Base-by-base conservation (phyloP, 2,113 vertebrate genomes). In the Gymnogyps californianus region DNA sequence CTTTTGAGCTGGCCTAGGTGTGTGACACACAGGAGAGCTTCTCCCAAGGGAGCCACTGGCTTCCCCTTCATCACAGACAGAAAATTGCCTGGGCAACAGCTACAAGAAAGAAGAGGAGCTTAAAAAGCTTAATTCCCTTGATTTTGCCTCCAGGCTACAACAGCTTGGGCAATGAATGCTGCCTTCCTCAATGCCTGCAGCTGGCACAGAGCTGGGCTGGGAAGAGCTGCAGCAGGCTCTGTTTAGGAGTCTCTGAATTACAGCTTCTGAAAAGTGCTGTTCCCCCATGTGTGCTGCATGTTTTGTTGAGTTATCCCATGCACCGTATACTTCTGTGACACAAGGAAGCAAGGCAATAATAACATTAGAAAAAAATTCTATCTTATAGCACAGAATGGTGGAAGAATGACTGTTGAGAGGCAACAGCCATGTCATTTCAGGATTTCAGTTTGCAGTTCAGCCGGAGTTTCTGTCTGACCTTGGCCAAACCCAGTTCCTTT, bases 141-240 rank as follows among this genome's bases (percentile, higher is more conserved):
- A 36, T 93, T 97, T 93, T 85, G 52, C 90, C 70, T 92, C 32
- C 0, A 22, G 75, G 75, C 52, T 93, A 17, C 75, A 87, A 25
- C 61, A 88, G 65, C 52, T 51, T 59, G 44, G 52, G 44, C 88
- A 58, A 10, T 9, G 75, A 49, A 54, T 22, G 71, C 54, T 57
- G 62, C 54, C 29, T 38, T 76, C 70, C 69, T 88, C 5, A 1
- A 4, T 44, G 66, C 62, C 75, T 65, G 58, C 49, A 26, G 44
- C 1, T 65, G 80, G 66, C 58, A 72, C 34, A 40, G 66, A 67
- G 70, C 70, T 83, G 40, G 61, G 78, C 71, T 2, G 0, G 52
- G 42, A 69, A 44, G 32, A 76, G 58, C 52, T 86, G 58, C 66
- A 72, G 34, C 42, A 52, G 71, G 21, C 7, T 77, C 40, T 52